phyloP scores from a whole-genome alignment of 2,113 vertebrate genomes.

The Poecile atricapillus region DNA sequence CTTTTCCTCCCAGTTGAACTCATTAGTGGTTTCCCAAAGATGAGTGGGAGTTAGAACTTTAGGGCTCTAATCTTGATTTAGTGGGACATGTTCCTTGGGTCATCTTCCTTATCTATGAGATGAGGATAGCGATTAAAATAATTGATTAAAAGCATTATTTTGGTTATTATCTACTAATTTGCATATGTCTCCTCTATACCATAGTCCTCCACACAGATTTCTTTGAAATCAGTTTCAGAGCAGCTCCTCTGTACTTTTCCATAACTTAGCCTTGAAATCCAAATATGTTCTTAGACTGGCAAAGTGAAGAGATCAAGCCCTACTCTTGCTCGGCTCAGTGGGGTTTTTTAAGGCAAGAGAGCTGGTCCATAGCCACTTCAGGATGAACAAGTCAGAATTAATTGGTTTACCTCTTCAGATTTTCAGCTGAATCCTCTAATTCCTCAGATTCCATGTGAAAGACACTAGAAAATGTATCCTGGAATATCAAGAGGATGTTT shows the following conservation, averaged over 20 bases:
- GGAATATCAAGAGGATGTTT: constrained; percentile 40
- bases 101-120: neutral
- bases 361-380: neutral
- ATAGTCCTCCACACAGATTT: neutral
- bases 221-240: neutral
- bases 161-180: neutral
- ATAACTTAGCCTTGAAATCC: neutral
- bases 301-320: neutral
- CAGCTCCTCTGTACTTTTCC: neutral
- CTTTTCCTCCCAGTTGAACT: neutral
- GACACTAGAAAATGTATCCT: constrained; percentile 95
- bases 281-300: neutral
- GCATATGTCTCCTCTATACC: neutral
- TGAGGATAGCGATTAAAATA: neutral
- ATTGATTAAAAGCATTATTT: neutral
- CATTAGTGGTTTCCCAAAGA: neutral
- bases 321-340: neutral
- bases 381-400: neutral
- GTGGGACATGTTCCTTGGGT: neutral
- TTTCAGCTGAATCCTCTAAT: constrained; percentile 73
- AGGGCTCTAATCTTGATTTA: neutral
- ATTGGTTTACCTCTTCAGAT: constrained; percentile 82
- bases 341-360: neutral
- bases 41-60: neutral
- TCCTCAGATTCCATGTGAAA: constrained; percentile 96